Evolutionary conservation across 2,888 invertebrate species (phyloP), one percentile per base, ranked within the genome.

Genomic region (Yponomeuta plumbellus): DNA sequence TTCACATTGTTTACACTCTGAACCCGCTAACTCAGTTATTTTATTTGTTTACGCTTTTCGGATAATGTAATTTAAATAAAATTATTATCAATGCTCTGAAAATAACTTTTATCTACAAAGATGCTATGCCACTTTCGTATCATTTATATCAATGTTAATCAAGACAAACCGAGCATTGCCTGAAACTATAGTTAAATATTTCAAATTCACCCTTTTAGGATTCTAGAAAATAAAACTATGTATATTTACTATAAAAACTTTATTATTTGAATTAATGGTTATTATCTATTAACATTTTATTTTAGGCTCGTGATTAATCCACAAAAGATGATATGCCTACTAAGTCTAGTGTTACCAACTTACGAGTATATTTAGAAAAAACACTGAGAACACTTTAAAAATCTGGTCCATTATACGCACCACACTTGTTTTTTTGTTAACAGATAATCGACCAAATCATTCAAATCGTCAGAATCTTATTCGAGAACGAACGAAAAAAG

Each of bases 261-360:
- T 34, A 34, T 89, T 90, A 88, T 88, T 90, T 86, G 86, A 88
- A 88, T 82, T 83, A 84, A 83, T 89, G 90, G 91, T 89, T 90
- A 90, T 90, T 91, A 91, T 87, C 91, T 88, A 91, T 91, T 89
- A 91, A 91, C 91, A 88, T 83, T 82, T 87, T 88, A 89, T 75
- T 82, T 87, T 90, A 91, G 91, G 89, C 88, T 88, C 76, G 84
- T 80, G 84, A 83, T 83, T 84, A 80, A 84, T 74, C 83, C 85
- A 87, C 81, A 86, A n/a, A 83, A 84, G 81, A 82, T 88, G 88
- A 88, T 89, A 89, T 88, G 87, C 85, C 86, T 86, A 84, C 71
- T 66, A 22, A 34, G 11, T 57, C n/a, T 66, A 66, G 58, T 66
- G 57, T 67, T 58, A 58, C 66, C 76, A 71, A 69, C 63, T 73